A percentile compares a stretch with the other conserved stretches of the same genome.
Conservation (phyloP, 2,113 vertebrate genomes). For the chimpanzee (Pan troglodytes) region NHGRI_mPanTro3-v2.1_pri NC_072412.2:102092501-102093000, state of each 20-base stretch:
- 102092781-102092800: slow-evolving; percentile 44
- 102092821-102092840: slow-evolving; percentile 42
- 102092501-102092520: slow-evolving; percentile 49
- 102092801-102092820: slow-evolving; percentile 4
- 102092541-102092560: slow-evolving; percentile 20
- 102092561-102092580: slow-evolving; percentile 30
- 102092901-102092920: background rate
- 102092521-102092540: slow-evolving; percentile 27
- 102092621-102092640: slow-evolving; percentile 30
- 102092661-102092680: slow-evolving; percentile 54
- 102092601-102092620: slow-evolving; percentile 15
- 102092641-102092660: background rate
- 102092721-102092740: slow-evolving; percentile 69
- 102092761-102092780: slow-evolving; percentile 58
- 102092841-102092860: slow-evolving; percentile 23
- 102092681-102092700: slow-evolving; percentile 50
- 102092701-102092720: slow-evolving; percentile 67
- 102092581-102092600: background rate
- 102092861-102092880: slow-evolving; percentile 16
- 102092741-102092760: slow-evolving; percentile 67
- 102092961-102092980: background rate
- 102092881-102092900: background rate
- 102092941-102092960: background rate
- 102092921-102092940: background rate
- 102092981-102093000: background rate